These are phyloP conservation scores for Didymodactylos carnosus DNA, from an alignment of 2,888 invertebrate species.

Conservation along the genomic window DNA sequence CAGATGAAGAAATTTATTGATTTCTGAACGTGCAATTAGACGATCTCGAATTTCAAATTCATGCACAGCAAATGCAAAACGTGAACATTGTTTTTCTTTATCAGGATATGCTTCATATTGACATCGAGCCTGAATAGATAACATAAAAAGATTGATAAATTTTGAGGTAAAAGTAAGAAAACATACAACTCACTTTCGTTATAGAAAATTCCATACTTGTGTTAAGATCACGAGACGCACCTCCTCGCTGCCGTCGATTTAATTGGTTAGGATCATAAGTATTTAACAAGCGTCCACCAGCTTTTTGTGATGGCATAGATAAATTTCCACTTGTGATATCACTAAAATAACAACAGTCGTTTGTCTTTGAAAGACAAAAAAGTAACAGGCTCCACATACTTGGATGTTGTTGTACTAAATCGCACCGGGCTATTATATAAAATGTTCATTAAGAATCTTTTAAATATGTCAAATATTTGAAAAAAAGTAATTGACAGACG, in stretches of 20 bases:
- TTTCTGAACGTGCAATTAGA: constrained; percentile 54
- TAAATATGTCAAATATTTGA: too few species aligned
- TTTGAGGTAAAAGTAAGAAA: too few species aligned
- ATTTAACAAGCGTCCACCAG: constrained; percentile 7
- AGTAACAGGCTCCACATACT: too few species aligned
- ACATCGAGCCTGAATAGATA: too few species aligned
- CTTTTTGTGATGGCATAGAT: neutral
- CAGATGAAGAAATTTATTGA: constrained; percentile 83
- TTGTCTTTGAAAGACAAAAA: too few species aligned
- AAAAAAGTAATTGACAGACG: too few species aligned
- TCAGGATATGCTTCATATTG: neutral
- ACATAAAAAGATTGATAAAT: too few species aligned
- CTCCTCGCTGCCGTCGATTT: constrained; percentile 42
- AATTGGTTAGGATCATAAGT: constrained; percentile 12
- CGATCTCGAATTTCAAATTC: constrained; percentile 74
- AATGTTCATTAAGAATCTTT: too few species aligned
- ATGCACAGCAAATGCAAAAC: constrained; percentile 44
- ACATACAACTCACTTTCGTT: neutral
- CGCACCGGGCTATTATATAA: too few species aligned
- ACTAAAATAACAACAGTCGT: too few species aligned
- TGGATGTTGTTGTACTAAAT: neutral
- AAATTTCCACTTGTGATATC: too few species aligned
- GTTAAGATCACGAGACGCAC: constrained; percentile 53
- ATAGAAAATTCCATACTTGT: constrained; percentile 44
- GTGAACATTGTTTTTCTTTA: neutral